These are phyloP conservation scores for Periplaneta americana DNA, from an alignment of 1,140 invertebrate species.

Conservation along the genomic window DNA sequence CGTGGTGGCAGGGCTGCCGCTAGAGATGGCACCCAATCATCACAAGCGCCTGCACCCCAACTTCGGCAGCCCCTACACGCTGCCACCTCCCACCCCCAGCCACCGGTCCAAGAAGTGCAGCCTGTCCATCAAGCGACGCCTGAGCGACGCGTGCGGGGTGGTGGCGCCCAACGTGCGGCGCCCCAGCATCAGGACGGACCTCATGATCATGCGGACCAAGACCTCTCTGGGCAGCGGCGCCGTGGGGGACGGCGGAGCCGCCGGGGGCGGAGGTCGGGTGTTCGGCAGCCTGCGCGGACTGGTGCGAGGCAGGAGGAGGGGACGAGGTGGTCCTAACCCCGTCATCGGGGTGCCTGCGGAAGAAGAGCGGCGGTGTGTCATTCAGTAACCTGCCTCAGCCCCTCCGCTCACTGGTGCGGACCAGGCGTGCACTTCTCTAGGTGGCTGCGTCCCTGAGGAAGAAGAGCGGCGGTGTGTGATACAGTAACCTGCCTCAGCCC, in stretches of 20 bases:
- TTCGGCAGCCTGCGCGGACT: not conserved
- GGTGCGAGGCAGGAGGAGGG: not conserved
- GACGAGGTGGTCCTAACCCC: not conserved
- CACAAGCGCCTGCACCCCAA: slow-evolving; percentile 63
- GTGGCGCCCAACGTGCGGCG: slow-evolving; percentile 76
- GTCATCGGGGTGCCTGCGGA: not conserved
- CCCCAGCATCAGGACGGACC: slow-evolving; percentile 77
- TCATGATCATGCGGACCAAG: slow-evolving; percentile 78
- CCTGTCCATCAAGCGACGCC: slow-evolving; percentile 67
- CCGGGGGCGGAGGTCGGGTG: not conserved
- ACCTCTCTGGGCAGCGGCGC: slow-evolving; percentile 33
- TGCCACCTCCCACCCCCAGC: slow-evolving; percentile 51
- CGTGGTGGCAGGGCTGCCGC: slow-evolving; percentile 67
- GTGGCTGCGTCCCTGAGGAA: not conserved
- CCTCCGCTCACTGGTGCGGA: not conserved
- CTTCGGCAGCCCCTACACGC: slow-evolving; percentile 63
- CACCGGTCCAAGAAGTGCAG: slow-evolving; percentile 66
- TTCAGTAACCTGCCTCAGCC: not conserved
- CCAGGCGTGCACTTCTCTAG: too few species aligned
- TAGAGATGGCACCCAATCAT: slow-evolving; percentile 85
- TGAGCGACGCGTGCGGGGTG: slow-evolving; percentile 79
- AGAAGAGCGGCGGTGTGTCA: not conserved
- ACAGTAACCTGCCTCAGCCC: not conserved
- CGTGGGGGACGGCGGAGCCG: not conserved
- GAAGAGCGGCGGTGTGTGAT: not conserved